Evolutionary conservation across 2,888 invertebrate genomes (phyloP).

Genomic region (Catocala fraxini): DNA sequence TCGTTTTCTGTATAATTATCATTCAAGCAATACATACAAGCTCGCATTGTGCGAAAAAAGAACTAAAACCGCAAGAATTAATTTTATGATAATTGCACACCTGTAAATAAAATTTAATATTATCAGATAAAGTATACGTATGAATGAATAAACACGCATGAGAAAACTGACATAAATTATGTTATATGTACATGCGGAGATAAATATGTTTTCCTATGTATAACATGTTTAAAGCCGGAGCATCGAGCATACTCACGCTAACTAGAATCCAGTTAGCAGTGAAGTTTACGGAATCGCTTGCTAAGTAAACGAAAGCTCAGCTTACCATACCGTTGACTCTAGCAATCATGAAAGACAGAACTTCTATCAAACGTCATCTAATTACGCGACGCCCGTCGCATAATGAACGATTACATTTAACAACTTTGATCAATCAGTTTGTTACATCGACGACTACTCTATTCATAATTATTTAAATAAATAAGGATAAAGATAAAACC

Average conservation of each 20-base stretch:
- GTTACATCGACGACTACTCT: not conserved
- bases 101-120: too few species aligned
- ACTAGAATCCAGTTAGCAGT: conserved; percentile 39
- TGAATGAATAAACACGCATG: too few species aligned
- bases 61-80: too few species aligned
- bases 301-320: conserved; percentile 53
- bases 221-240: conserved; percentile 14
- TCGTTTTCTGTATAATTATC: too few species aligned
- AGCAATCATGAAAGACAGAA: conserved; percentile 48
- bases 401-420: conserved; percentile 42
- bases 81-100: too few species aligned
- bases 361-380: conserved; percentile 56
- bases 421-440: not conserved
- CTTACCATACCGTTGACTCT: conserved; percentile 42
- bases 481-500: too few species aligned
- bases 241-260: conserved; percentile 21
- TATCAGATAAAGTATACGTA: too few species aligned
- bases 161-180: too few species aligned
- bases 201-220: not conserved
- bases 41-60: too few species aligned
- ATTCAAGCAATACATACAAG: too few species aligned
- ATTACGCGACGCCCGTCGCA: conserved; percentile 28
- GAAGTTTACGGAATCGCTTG: conserved; percentile 46
- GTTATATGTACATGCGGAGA: too few species aligned
- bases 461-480: not conserved